Percentiles rank a stretch among this genome's conserved stretches.
Conservation (phyloP, 2,888 invertebrate species). For the Epiblema foenella region DNA sequence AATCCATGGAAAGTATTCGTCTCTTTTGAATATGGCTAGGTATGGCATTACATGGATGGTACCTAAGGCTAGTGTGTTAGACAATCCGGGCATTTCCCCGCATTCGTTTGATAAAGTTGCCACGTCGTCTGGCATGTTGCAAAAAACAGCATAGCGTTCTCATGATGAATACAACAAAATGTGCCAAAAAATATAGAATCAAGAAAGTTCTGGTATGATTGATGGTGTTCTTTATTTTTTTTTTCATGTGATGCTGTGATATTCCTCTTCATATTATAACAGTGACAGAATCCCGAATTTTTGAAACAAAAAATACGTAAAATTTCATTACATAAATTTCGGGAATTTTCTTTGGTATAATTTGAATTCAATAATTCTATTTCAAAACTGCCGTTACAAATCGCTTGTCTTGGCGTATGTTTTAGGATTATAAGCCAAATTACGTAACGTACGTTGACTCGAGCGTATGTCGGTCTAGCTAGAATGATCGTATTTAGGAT, state of each 20-base stretch:
- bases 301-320: background rate
- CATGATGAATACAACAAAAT: slow-evolving; percentile 55
- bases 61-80: slow-evolving; percentile 1
- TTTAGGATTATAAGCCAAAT: slow-evolving; percentile 75
- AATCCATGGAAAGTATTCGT: background rate
- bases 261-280: slow-evolving; percentile 37
- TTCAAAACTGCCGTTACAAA: slow-evolving; percentile 52
- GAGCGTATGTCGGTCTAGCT: slow-evolving; percentile 53
- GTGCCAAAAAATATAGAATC: slow-evolving; percentile 69
- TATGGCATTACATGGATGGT: background rate
- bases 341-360: slow-evolving; percentile 37
- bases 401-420: slow-evolving; percentile 67
- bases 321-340: slow-evolving; percentile 5
- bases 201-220: slow-evolving; percentile 36
- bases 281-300: slow-evolving; percentile 32
- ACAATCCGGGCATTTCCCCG: slow-evolving; percentile 8
- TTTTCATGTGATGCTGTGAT: slow-evolving; percentile 43
- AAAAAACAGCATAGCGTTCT: slow-evolving; percentile 41
- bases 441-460: slow-evolving; percentile 67
- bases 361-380: slow-evolving; percentile 49
- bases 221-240: slow-evolving; percentile 39
- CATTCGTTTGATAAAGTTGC: slow-evolving; percentile 3
- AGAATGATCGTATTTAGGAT: too few relatives aligned
- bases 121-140: slow-evolving; percentile 4
- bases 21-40: background rate